phyloP scores from a whole-genome alignment of 2,113 vertebrate genomes.

The Calonectris borealis region DNA sequence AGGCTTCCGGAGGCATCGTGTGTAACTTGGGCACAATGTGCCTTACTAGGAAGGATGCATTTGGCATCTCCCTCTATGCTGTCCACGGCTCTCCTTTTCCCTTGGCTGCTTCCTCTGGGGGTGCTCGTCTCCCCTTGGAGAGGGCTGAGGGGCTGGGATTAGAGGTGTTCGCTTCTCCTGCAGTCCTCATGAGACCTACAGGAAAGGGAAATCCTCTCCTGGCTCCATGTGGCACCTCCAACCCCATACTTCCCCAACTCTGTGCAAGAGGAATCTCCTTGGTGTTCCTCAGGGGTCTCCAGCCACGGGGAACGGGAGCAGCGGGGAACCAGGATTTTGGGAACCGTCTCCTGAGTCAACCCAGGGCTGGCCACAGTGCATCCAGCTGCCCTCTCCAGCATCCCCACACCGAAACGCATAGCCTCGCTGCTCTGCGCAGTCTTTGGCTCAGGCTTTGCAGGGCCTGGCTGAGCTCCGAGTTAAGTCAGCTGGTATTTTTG shows the following conservation, averaged over 20 bases:
- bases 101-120: not conserved
- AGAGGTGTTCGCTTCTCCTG: accelerated
- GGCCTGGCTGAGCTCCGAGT: not conserved
- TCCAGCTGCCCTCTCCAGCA: not conserved
- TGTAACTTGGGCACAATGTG: not conserved
- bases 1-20: not conserved
- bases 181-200: not conserved
- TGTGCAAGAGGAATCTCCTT: not conserved
- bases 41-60: not conserved
- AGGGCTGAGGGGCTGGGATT: not conserved
- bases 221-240: not conserved
- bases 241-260: accelerated
- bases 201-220: not conserved
- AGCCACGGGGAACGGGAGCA: accelerated
- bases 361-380: not conserved
- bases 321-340: not conserved
- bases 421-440: not conserved
- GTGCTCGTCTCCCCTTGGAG: not conserved
- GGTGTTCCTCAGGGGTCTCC: not conserved
- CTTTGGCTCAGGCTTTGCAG: not conserved
- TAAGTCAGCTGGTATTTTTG: not conserved
- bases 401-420: not conserved
- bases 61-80: not conserved
- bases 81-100: not conserved
- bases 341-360: not conserved